These are phyloP conservation scores for Chrysemys picta DNA, from an alignment of 2,113 vertebrate genomes.

Conservation along the genomic window DNA sequence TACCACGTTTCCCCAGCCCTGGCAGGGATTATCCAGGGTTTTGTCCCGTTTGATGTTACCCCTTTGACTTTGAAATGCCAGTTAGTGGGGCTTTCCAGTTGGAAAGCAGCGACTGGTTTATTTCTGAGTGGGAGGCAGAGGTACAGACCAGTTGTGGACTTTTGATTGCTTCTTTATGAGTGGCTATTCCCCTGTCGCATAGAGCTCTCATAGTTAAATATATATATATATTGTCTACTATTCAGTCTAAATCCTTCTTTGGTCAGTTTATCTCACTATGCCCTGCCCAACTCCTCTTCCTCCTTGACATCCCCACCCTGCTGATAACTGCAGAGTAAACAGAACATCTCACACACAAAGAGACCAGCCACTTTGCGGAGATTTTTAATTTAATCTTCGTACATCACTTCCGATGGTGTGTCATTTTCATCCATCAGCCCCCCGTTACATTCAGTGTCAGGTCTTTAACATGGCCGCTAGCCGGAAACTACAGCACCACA, in stretches of 20 bases:
- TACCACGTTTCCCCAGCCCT: neutral
- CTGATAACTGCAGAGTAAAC: neutral
- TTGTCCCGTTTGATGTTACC: neutral
- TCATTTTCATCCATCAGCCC: conserved; percentile 44
- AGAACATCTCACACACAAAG: neutral
- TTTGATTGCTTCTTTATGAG: neutral
- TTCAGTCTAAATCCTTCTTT: neutral
- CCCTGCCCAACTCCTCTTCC: neutral
- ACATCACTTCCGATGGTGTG: conserved; percentile 44
- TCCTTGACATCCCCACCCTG: neutral
- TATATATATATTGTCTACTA: neutral
- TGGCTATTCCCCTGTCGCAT: neutral
- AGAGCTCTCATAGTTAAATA: neutral
- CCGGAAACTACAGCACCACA: neutral
- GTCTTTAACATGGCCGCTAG: neutral
- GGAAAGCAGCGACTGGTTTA: neutral
- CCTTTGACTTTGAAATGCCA: neutral
- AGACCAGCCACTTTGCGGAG: conserved; percentile 37
- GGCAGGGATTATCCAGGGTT: neutral
- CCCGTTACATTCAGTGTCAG: conserved; percentile 67
- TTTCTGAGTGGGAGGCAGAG: neutral
- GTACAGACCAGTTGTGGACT: neutral
- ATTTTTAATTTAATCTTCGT: conserved; percentile 63
- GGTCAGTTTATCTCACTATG: neutral
- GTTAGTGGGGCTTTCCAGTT: neutral